These are phyloP conservation scores for Oreonectes daqikongensis DNA, from an alignment of 2,797 vertebrate species.

Conservation along the genomic window DNA sequence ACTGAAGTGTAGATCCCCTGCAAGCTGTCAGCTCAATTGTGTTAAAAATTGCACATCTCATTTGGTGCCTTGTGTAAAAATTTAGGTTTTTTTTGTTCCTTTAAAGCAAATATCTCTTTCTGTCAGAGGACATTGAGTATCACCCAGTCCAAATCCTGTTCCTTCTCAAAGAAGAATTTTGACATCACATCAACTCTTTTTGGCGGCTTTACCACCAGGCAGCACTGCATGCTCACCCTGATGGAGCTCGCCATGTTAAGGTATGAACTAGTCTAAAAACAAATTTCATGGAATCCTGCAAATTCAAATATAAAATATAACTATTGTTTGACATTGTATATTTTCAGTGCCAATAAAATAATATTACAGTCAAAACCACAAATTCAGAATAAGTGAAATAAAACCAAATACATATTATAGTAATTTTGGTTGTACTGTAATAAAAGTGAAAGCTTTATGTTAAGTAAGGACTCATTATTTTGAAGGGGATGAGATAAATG, in stretches of 20 bases:
- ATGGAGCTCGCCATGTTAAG: conserved; percentile 44
- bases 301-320: neutral
- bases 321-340: neutral
- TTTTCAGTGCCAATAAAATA: conserved; percentile 3
- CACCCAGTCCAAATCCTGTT: conserved; percentile 68
- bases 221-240: conserved; percentile 58
- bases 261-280: conserved; percentile 63
- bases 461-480: neutral
- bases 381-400: neutral
- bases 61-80: conserved; percentile 40
- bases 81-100: conserved; percentile 38
- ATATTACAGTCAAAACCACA: neutral
- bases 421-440: neutral
- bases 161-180: conserved; percentile 61
- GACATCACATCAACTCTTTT: conserved; percentile 74
- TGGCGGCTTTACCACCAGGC: conserved; percentile 71
- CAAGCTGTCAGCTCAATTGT: conserved; percentile 71
- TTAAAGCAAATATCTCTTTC: conserved; percentile 48
- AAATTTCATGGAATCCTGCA: neutral
- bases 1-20: conserved; percentile 66
- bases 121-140: conserved; percentile 63
- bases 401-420: neutral
- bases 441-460: neutral
- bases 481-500: neutral
- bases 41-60: conserved; percentile 51